Evolutionary conservation across 2,113 vertebrate species (phyloP).

Genomic region (Sula dactylatra): DNA sequence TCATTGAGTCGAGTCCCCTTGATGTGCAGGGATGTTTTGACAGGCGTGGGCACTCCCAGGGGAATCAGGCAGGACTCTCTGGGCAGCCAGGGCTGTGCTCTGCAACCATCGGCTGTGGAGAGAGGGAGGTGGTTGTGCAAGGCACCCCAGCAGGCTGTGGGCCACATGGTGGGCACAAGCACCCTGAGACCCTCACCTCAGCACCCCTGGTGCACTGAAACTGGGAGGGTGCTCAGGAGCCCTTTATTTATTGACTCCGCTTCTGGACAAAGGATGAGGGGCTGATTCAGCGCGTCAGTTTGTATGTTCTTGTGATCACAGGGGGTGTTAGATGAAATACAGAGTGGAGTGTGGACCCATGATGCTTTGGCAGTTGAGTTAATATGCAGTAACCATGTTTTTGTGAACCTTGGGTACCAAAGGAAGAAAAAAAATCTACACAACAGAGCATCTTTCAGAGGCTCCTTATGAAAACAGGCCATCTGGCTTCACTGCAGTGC

Average conservation of each 20-base stretch:
- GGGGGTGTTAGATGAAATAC: background rate
- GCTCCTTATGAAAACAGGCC: conserved; percentile 30
- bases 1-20: background rate
- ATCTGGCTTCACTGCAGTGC: conserved; percentile 31
- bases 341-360: accelerated
- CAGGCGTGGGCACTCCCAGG: background rate
- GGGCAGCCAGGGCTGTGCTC: background rate
- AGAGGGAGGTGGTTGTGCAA: background rate
- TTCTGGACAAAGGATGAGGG: background rate
- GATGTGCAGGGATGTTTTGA: background rate
- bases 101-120: accelerated
- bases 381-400: background rate
- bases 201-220: background rate
- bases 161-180: too few relatives aligned
- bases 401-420: background rate
- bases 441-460: conserved; percentile 33
- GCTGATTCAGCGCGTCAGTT: background rate
- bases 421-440: background rate
- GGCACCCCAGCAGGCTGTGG: background rate
- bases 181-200: background rate
- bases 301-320: background rate
- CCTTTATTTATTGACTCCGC: background rate
- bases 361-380: background rate
- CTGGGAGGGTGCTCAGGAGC: background rate
- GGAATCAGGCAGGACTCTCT: background rate